A percentile compares a stretch with the other conserved stretches of the same genome.
phyloP scores from a whole-genome alignment of 2,888 invertebrate species.

The Tricholauxania praeusta region DNA sequence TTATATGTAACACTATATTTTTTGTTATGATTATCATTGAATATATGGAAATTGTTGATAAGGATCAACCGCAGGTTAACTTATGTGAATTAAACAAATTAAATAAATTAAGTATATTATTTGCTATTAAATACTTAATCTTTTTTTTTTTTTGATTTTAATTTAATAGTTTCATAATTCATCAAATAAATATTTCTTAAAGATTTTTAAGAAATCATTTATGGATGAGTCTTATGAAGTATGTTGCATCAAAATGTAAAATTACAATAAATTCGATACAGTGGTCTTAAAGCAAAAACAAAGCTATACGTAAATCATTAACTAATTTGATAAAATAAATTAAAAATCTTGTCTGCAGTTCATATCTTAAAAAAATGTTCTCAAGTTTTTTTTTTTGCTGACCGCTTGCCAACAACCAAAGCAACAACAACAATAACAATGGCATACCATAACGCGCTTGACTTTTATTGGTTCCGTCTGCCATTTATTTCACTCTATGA shows the following conservation, averaged over 20 bases:
- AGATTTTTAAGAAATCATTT: neutral
- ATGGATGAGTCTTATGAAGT: too few species aligned
- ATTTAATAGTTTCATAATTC: neutral
- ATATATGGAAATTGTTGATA: too few species aligned
- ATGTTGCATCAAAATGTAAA: too few species aligned
- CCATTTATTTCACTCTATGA: slow-evolving; percentile 67
- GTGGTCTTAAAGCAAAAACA: too few species aligned
- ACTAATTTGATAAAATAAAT: neutral
- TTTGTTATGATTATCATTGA: too few species aligned
- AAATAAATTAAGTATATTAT: neutral
- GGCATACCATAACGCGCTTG: slow-evolving; percentile 50
- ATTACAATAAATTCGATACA: too few species aligned
- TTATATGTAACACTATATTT: too few species aligned
- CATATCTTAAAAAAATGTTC: too few species aligned
- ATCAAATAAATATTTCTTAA: neutral
- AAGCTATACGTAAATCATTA: neutral
- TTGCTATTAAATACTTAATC: neutral
- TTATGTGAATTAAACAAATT: slow-evolving; percentile 2
- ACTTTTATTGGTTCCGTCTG: slow-evolving; percentile 67
- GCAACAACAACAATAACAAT: slow-evolving; percentile 32
- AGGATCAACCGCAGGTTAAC: neutral
- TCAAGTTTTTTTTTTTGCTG: neutral
- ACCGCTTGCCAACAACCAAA: slow-evolving; percentile 16
- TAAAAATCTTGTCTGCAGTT: neutral
- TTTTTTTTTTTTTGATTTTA: neutral